These are phyloP conservation scores for Caerostris extrusa DNA, from an alignment of 1,140 invertebrate genomes.

Conservation along the genomic window DNA sequence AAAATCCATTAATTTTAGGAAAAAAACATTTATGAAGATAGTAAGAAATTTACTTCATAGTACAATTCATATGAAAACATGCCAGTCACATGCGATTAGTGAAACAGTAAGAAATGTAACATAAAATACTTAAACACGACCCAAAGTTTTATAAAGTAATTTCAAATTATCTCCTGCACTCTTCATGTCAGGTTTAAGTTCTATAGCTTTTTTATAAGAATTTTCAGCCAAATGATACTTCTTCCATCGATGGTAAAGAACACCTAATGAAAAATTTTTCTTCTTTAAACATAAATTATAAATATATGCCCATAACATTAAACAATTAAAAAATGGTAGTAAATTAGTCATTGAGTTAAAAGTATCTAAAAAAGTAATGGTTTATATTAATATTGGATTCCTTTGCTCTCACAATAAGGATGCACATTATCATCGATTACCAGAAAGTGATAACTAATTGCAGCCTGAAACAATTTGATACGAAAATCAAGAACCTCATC, in stretches of 20 bases:
- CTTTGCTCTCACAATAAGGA: too few relatives aligned
- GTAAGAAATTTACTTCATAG: too few relatives aligned
- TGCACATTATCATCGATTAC: too few relatives aligned
- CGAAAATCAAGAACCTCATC: too few relatives aligned
- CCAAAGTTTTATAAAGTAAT: slow-evolving; percentile 80
- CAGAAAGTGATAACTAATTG: too few relatives aligned
- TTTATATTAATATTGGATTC: neutral
- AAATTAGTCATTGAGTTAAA: neutral
- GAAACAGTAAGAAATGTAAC: neutral
- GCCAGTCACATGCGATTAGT: too few relatives aligned
- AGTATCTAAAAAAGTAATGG: neutral
- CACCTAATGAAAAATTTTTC: slow-evolving; percentile 84
- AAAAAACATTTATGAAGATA: too few relatives aligned
- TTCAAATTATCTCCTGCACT: slow-evolving; percentile 87
- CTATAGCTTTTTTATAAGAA: slow-evolving; percentile 89
- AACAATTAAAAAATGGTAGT: neutral
- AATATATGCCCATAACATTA: neutral
- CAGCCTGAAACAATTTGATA: too few relatives aligned
- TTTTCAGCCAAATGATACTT: slow-evolving; percentile 88
- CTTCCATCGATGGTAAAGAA: slow-evolving; percentile 96
- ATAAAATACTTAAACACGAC: slow-evolving; percentile 33
- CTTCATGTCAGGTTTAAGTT: slow-evolving; percentile 86
- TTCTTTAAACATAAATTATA: slow-evolving; percentile 30
- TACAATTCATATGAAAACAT: too few relatives aligned
- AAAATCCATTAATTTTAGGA: too few relatives aligned